Evolutionary conservation across 2,888 invertebrate genomes (phyloP), one percentile per base, ranked within the genome.

Genomic region (Lissonota sp.): DNA sequence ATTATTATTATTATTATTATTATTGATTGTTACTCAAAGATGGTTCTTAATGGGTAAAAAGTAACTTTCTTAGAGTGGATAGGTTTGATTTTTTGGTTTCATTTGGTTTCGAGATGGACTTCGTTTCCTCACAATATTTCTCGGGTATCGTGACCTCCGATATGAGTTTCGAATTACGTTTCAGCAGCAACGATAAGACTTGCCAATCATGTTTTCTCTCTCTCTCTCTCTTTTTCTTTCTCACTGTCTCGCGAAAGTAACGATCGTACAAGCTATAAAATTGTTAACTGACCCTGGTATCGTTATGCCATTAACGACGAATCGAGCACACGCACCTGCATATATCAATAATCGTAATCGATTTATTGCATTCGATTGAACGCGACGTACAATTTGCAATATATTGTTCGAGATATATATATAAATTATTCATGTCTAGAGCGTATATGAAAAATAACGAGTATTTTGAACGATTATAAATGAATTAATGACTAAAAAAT

Each of bases 181-280:
- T 77, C 55, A 57, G 3, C 64, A 77, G 71, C 64, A 58, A 71
- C 42, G 71, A 77, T 77, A 77, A 77, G 70, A 51, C 64, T 49
- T 46, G 64, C 10, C 55, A 64, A 70, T 49, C 69, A 70, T 42
- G 10, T 5, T 53, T 16, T 63, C 44, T n/a, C 44, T 39, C 42
- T 53, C 53, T 26, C 26, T 53, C 14, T 63, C 44, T n/a, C 44
- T 39, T 26, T 53, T 12, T 26, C 26, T 26, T 26, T 26, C 26
- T 26, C 26, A 1, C 26, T 44, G 7, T 57, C 40, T 70, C 58
- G 64, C 16, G 10, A 57, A 55, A 69, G 66, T 53, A 80, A 64
- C 64, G 66, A 78, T 72, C 60, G 66, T n/a, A n/a, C 6, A 37
- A 53, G 64, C 44, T 58, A 58, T 66, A 37, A 66, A 72, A 78